Conservation (phyloP, 2,888 invertebrate genomes). For the Leucophora obtusa region DNA sequence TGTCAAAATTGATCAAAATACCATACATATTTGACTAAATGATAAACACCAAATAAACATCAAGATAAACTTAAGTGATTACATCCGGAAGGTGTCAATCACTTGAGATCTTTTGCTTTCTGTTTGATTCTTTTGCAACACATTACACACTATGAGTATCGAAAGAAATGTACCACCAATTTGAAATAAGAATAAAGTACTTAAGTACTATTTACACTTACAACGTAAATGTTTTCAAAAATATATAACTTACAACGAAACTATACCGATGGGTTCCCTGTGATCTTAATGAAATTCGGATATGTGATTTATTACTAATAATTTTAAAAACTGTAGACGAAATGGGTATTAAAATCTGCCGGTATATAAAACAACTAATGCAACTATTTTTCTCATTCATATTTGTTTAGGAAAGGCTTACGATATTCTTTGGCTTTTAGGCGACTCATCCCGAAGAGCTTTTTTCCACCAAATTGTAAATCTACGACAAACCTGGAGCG, state of each 20-base stretch:
- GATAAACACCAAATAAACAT: conserved; percentile 44
- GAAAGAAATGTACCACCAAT: background rate
- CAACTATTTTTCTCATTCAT: no score
- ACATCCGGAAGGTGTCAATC: conserved; percentile 71
- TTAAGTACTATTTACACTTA: conserved; percentile 42
- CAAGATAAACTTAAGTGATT: conserved; percentile 67
- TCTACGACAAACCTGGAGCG: no score
- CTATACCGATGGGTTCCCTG: no score
- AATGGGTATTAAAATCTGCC: no score
- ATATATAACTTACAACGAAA: background rate
- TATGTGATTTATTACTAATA: no score
- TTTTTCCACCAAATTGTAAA: no score
- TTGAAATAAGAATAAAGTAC: conserved; percentile 8
- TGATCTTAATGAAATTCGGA: no score
- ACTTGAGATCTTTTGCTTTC: conserved; percentile 39
- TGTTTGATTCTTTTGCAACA: background rate
- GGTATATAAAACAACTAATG: no score
- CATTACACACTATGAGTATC: background rate
- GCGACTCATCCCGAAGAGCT: no score
- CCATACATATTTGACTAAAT: conserved; percentile 2
- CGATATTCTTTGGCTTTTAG: no score
- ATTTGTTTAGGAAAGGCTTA: no score
- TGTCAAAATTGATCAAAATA: conserved; percentile 31
- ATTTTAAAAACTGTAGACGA: no score
- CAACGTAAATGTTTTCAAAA: conserved; percentile 16